Base-by-base conservation (phyloP, 2,113 vertebrate genomes). In the Thalassarche chlororhynchos region DNA sequence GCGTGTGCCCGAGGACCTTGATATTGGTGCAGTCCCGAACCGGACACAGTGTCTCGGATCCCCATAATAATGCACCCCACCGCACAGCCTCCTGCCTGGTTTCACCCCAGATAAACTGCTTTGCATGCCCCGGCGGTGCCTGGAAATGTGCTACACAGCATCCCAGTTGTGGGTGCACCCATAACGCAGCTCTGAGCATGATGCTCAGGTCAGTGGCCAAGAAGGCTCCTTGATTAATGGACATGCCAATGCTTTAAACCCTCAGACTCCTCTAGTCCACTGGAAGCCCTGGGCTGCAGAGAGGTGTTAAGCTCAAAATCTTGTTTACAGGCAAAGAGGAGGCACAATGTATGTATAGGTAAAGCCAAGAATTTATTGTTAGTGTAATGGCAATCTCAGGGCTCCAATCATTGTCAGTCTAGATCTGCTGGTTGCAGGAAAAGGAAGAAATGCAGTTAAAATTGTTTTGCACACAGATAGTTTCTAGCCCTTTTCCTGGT, bases 1-100 rank as follows among this genome's bases (percentile, higher is more conserved):
- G 40, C 4, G 1, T 60, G 28, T 78, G 28, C 38, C 8, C 1
- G 58, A 77, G 80, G 44, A n/a, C 15, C 19, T 47, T 15, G 31
- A 10, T 38, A 57, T 14, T 34, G 24, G 34, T 57, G 23, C 34
- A 49, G 24, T 24, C 51, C 34, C 31, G 17, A 49, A 0, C 6
- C 0, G 0, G 32, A 38, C 0, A 0, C 1, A 0, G 21, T 54
- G 42, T 18, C 69, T 57, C 6, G 1, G 28, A 79, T 87, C 47
- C 38, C 51, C 6, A 3, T 20, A 57, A 31, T 21, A 40, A n/a
- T 1, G 0, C 44, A 36, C 5, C 58, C 40, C 38, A 23, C 14
- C 52, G 51, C 16, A 26, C 36, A 42, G 25, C 57, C 47, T 87
- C 32, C 82, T 61, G 62, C 49, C 70, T 29, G 14, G 12, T 36